A percentile compares a stretch with the other conserved stretches of the same genome.
phyloP scores from a whole-genome alignment of 2,797 vertebrate genomes.

The Monodelphis domestica region DNA sequence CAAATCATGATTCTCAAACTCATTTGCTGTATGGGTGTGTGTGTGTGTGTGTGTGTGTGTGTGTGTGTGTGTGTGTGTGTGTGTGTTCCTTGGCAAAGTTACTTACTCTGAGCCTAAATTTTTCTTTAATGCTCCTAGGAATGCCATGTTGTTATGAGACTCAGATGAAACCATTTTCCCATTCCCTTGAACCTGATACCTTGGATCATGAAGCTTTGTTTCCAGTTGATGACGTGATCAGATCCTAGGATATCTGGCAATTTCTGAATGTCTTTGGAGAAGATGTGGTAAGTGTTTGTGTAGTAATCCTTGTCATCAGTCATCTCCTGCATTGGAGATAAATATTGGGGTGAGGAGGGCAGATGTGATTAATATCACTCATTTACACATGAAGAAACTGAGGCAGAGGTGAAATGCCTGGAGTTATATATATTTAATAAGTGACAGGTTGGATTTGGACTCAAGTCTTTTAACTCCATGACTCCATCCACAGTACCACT shows the following conservation, averaged over 20 bases:
- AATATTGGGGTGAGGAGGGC: not conserved
- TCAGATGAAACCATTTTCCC: not conserved
- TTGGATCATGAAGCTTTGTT: slow-evolving; percentile 53
- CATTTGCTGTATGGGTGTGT: too few species aligned
- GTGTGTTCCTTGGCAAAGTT: too few species aligned
- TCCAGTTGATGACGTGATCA: slow-evolving; percentile 39
- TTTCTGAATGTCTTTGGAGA: slow-evolving; percentile 44
- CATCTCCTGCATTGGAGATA: slow-evolving; percentile 38
- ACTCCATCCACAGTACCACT: too few species aligned
- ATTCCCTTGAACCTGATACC: slow-evolving; percentile 14
- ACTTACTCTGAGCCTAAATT: too few species aligned
- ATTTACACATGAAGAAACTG: not conserved
- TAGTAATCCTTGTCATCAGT: slow-evolving; percentile 47
- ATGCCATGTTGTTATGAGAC: not conserved
- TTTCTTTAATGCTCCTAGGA: too few species aligned
- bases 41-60: too few species aligned
- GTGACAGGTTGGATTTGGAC: not conserved
- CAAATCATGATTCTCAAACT: too few species aligned
- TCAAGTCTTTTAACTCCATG: not conserved
- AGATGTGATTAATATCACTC: not conserved
- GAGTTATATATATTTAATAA: not conserved
- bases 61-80: too few species aligned
- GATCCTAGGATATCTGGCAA: slow-evolving; percentile 16
- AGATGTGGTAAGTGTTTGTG: slow-evolving; percentile 55
- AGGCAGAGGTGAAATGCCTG: too few species aligned